A percentile compares a stretch with the other conserved stretches of the same genome.
phyloP scores from a whole-genome alignment of 2,797 vertebrate species.

The Channallabes apus region DNA sequence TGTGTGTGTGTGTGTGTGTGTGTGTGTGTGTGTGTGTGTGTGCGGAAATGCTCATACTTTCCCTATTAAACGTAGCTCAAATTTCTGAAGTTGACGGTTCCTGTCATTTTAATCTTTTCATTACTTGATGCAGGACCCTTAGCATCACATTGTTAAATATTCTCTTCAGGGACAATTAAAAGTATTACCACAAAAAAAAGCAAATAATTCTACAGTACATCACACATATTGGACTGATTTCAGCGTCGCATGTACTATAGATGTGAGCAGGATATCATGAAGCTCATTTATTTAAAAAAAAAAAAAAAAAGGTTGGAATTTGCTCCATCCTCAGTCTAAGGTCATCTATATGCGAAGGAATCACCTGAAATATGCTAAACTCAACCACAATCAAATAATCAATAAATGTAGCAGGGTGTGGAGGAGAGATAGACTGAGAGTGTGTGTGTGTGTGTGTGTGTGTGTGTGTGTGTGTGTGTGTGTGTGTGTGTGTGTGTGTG shows the following conservation, averaged over 20 bases:
- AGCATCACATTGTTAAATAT: too few species aligned
- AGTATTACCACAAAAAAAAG: not conserved
- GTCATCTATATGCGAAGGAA: constrained; percentile 21
- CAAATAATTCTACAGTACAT: not conserved
- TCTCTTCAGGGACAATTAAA: not conserved
- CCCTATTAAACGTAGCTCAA: too few species aligned
- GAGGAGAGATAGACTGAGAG: constrained; percentile 14
- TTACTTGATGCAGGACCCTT: too few species aligned
- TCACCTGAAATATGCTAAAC: constrained; percentile 27
- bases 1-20: too few species aligned
- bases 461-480: too few species aligned
- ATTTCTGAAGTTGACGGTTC: too few species aligned
- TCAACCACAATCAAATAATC: constrained; percentile 38
- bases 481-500: too few species aligned
- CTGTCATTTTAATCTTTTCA: too few species aligned
- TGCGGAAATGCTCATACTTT: too few species aligned
- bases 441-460: too few species aligned
- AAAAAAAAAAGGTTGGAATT: not conserved
- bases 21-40: too few species aligned
- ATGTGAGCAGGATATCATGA: not conserved
- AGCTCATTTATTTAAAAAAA: not conserved
- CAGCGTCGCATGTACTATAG: not conserved
- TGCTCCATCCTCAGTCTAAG: not conserved
- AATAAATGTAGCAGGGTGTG: constrained; percentile 21
- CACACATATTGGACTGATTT: not conserved